Evolutionary conservation across 2,113 vertebrate species (phyloP).

Genomic region (Vicugna pacos): DNA sequence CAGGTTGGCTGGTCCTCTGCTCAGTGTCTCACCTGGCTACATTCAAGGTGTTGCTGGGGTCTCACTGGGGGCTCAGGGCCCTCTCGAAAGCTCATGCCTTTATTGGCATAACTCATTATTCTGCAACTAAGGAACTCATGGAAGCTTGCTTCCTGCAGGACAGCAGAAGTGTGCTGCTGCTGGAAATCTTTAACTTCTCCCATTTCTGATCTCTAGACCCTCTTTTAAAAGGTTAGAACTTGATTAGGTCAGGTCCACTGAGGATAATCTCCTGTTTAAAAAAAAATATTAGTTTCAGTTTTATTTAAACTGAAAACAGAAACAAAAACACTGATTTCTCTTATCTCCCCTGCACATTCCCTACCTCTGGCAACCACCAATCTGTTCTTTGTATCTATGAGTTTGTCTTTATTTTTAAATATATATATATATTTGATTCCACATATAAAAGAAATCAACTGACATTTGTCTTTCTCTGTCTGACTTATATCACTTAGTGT

Average conservation of each 20-base stretch:
- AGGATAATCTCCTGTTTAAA: background rate
- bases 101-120: background rate
- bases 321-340: background rate
- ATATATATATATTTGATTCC: background rate
- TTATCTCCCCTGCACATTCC: background rate
- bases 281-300: background rate
- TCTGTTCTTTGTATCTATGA: background rate
- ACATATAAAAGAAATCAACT: background rate
- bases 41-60: background rate
- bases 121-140: no score
- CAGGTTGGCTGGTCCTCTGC: background rate
- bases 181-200: rapidly evolving
- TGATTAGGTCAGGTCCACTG: background rate
- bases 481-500: background rate
- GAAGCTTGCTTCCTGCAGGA: background rate
- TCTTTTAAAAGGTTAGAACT: background rate
- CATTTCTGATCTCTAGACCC: background rate
- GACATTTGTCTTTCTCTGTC: background rate
- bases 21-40: background rate
- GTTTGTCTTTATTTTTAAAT: background rate
- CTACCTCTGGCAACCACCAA: background rate
- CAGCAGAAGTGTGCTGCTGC: background rate
- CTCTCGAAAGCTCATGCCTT: background rate
- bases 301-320: background rate
- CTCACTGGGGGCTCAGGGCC: background rate